Evolutionary conservation across 2,113 vertebrate species (phyloP).

Genomic region (Leptosomus discolor): DNA sequence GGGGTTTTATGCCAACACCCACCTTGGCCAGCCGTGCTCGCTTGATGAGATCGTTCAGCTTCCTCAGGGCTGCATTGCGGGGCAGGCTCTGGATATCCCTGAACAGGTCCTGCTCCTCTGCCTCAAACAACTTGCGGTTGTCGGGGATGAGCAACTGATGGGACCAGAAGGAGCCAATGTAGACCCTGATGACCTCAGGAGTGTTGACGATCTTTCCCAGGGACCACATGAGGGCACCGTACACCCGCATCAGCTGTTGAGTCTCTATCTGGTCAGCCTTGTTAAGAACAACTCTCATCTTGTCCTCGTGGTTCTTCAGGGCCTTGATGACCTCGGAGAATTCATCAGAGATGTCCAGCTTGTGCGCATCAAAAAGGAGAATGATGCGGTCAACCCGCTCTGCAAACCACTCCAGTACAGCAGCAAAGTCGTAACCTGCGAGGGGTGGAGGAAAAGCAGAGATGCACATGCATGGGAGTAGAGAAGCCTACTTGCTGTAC

Average conservation of each 20-base stretch:
- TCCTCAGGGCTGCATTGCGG: slow-evolving; percentile 91
- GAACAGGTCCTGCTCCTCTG: slow-evolving; percentile 95
- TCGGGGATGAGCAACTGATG: slow-evolving; percentile 93
- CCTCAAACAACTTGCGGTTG: slow-evolving; percentile 96
- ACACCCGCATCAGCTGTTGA: slow-evolving; percentile 97
- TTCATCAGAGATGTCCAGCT: slow-evolving; percentile 96
- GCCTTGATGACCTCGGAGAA: slow-evolving; percentile 98
- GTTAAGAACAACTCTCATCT: slow-evolving; percentile 97
- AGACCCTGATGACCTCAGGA: slow-evolving; percentile 94
- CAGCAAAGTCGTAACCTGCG: slow-evolving; percentile 94
- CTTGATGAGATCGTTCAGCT: slow-evolving; percentile 97
- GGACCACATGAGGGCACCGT: slow-evolving; percentile 98
- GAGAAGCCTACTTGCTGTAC: not conserved
- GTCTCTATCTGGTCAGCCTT: slow-evolving; percentile 98
- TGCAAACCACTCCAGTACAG: slow-evolving; percentile 95
- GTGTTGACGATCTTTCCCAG: slow-evolving; percentile 98
- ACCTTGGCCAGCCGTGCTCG: slow-evolving; percentile 95
- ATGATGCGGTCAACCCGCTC: slow-evolving; percentile 97
- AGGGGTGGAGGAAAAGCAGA: not conserved
- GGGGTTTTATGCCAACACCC: not conserved
- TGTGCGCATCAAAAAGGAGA: slow-evolving; percentile 94
- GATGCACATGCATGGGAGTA: not conserved
- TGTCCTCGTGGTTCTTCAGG: slow-evolving; percentile 97
- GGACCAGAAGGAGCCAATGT: slow-evolving; percentile 99
- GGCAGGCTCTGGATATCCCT: slow-evolving; percentile 95